Percentiles rank a stretch among this genome's conserved stretches.
phyloP scores from a whole-genome alignment of 2,888 invertebrate genomes.

The Cynaeus angustus region DNA sequence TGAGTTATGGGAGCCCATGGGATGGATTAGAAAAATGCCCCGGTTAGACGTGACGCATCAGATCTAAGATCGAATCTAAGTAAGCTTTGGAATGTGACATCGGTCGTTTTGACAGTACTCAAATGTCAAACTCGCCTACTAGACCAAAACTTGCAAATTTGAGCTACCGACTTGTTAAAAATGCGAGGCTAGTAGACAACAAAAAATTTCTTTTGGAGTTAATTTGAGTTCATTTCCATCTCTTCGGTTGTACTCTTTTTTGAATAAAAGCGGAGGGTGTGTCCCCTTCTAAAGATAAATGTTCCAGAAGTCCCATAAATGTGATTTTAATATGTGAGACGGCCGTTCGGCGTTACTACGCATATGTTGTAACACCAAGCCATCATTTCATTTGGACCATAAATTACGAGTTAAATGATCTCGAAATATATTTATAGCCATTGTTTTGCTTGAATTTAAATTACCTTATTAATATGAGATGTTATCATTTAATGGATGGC shows the following conservation, averaged over 20 bases:
- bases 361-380: constrained; percentile 49
- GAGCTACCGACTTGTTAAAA: too few species aligned
- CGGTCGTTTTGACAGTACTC: too few species aligned
- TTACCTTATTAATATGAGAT: constrained; percentile 65
- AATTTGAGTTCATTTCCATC: too few species aligned
- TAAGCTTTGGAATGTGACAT: too few species aligned
- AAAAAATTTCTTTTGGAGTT: too few species aligned
- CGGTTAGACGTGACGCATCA: neutral
- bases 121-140: too few species aligned
- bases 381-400: constrained; percentile 62
- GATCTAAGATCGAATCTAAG: too few species aligned
- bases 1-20: constrained; percentile 11
- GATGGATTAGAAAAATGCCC: constrained; percentile 3
- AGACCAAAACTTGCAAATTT: too few species aligned
- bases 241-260: too few species aligned
- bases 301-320: neutral
- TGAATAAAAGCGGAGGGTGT: neutral
- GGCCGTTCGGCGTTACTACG: constrained; percentile 25
- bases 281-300: neutral
- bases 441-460: constrained; percentile 65
- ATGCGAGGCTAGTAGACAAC: too few species aligned
- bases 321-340: neutral
- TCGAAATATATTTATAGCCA: constrained; percentile 63
- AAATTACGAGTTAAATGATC: constrained; percentile 65
- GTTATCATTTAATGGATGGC: constrained; percentile 58